Conservation (phyloP, 2,888 invertebrate genomes). For the Paralinhomoeus sp. region DNA sequence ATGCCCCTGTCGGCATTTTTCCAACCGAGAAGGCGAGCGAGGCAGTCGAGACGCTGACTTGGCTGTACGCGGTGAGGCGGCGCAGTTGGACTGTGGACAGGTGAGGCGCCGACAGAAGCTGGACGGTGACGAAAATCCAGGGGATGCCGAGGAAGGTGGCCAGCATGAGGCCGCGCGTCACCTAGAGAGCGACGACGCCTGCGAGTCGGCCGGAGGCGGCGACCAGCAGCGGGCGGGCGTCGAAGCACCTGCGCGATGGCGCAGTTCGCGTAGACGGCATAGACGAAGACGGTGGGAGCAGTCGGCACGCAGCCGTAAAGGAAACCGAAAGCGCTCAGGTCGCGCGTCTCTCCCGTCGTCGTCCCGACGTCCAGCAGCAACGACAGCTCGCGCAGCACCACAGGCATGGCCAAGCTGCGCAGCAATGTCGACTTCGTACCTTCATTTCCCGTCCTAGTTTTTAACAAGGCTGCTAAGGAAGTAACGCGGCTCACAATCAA, state of each 20-base stretch:
- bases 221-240: too few species aligned
- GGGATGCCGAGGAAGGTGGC: constrained; percentile 83
- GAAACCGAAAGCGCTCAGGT: constrained; percentile 73
- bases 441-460: not conserved
- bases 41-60: too few species aligned
- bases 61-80: too few species aligned
- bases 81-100: too few species aligned
- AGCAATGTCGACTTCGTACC: too few species aligned
- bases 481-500: constrained; percentile 27
- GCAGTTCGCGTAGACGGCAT: constrained; percentile 60
- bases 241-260: constrained; percentile 69
- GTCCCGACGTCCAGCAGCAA: constrained; percentile 38
- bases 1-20: too few species aligned
- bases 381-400: constrained; percentile 62
- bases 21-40: too few species aligned
- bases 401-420: constrained; percentile 45
- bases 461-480: not conserved
- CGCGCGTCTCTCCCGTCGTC: constrained; percentile 49
- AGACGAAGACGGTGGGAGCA: constrained; percentile 84
- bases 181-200: constrained; percentile 33
- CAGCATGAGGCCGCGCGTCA: constrained; percentile 76
- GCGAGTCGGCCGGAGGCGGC: too few species aligned
- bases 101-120: constrained; percentile 46
- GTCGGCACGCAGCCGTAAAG: constrained; percentile 84
- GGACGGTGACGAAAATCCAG: constrained; percentile 77